Evolutionary conservation across 2,888 invertebrate genomes (phyloP), one percentile per base, ranked within the genome.

Genomic region (Yponomeuta evonymella): DNA sequence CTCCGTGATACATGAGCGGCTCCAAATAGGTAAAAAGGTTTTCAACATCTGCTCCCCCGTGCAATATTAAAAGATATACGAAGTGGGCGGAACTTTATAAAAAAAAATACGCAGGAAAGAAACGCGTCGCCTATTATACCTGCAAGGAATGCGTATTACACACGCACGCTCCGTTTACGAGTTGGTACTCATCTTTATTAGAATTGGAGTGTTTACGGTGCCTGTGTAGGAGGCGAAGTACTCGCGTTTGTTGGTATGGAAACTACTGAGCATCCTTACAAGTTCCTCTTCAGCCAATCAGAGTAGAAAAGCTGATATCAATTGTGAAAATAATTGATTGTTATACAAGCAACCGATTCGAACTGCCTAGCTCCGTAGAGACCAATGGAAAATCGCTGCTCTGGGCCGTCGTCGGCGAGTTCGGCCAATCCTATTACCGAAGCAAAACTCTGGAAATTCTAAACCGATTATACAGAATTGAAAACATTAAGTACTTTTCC

Each of bases 391-490:
- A 86, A 84, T 84, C 43, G 83, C 84, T 82, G 51, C 51, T 58
- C 15, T 12, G 51, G 51, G 51, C 87, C 84, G 73, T 72, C 75
- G 74, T 81, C 81, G 78, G 79, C 83, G 86, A 88, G 86, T 86
- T 85, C 82, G 83, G 78, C 84, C 86, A 88, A 90, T 90, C 90
- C 91, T 90, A 91, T 91, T 91, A 91, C 89, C 79, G 83, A 81
- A 79, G 88, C 87, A 86, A 85, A 87, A 89, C 90, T 85, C 87
- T 83, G 89, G 87, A 91, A 91, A 91, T 91, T 89, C 90, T 91
- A 91, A 91, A 91, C 90, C 91, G 91, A 91, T 91, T 91, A 91
- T 89, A 88, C 89, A 83, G 88, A 91, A 91, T 91, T 90, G 90
- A 91, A 91, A 90, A 90, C 90, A 90, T 90, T 90, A 91, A 90